A percentile compares a stretch with the other conserved stretches of the same genome.
These are phyloP conservation scores for Shinisaurus crocodilurus DNA, from an alignment of 2,113 vertebrate genomes.

Conservation along the genomic window DNA sequence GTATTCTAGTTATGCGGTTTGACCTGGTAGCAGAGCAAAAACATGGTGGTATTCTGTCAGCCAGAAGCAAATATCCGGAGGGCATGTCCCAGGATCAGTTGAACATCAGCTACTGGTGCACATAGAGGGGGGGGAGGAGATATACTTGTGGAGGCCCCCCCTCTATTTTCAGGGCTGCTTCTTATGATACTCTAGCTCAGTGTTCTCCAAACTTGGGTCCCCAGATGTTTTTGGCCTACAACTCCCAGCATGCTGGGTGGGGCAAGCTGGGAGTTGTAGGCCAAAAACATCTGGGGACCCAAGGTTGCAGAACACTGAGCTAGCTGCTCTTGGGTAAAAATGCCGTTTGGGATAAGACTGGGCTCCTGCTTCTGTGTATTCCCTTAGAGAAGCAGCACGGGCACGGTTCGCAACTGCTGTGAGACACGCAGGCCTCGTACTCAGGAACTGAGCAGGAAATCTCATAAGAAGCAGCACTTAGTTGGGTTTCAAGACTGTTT, in stretches of 20 bases:
- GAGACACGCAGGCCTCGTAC: not conserved
- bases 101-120: not conserved
- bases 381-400: not conserved
- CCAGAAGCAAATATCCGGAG: not conserved
- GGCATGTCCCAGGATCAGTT: not conserved
- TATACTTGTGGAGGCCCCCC: accelerated
- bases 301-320: too few species aligned
- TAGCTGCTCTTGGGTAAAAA: not conserved
- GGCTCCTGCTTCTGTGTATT: not conserved
- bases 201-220: too few species aligned
- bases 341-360: not conserved
- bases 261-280: too few species aligned
- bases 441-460: not conserved
- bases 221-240: too few species aligned
- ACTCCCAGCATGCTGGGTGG: too few species aligned
- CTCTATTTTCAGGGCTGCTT: not conserved
- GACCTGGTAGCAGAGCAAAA: not conserved
- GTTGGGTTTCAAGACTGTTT: not conserved
- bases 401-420: not conserved
- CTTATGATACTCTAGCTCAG: not conserved
- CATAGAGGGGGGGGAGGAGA: not conserved
- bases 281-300: too few species aligned
- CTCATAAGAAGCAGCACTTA: not conserved
- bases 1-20: not conserved
- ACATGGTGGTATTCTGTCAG: not conserved